phyloP scores from a whole-genome alignment of 2,113 vertebrate species.

The Xiphophorus couchianus region DNA sequence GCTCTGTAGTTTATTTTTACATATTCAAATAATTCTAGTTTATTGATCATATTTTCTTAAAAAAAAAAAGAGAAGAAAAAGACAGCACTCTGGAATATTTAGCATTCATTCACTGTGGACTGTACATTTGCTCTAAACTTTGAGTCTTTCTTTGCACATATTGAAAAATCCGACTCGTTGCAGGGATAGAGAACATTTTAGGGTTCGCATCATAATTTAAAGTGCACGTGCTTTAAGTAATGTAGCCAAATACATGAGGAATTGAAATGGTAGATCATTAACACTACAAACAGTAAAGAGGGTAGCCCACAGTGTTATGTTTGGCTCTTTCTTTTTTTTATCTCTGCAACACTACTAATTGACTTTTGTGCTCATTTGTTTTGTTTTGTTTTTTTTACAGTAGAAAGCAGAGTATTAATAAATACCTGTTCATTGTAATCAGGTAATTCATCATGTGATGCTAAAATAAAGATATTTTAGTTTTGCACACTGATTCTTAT shows the following conservation, averaged over 20 bases:
- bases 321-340: slow-evolving; percentile 8
- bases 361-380: slow-evolving; percentile 47
- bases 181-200: slow-evolving; percentile 68
- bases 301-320: slow-evolving; percentile 23
- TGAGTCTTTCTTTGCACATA: slow-evolving; percentile 87
- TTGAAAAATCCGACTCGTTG: slow-evolving; percentile 75
- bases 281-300: slow-evolving; percentile 45
- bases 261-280: slow-evolving; percentile 42
- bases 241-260: slow-evolving; percentile 14
- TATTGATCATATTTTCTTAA: slow-evolving; percentile 91
- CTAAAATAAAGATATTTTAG: slow-evolving; percentile 66
- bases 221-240: slow-evolving; percentile 61
- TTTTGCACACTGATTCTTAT: slow-evolving; percentile 55
- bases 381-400: slow-evolving; percentile 44
- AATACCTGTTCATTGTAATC: slow-evolving; percentile 63
- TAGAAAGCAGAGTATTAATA: slow-evolving; percentile 53
- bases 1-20: slow-evolving; percentile 94
- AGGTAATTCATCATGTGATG: slow-evolving; percentile 56
- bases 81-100: slow-evolving; percentile 80
- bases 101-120: slow-evolving; percentile 81
- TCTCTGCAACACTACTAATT: slow-evolving; percentile 51
- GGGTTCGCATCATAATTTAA: slow-evolving; percentile 65
- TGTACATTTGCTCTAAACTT: slow-evolving; percentile 82
- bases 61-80: slow-evolving; percentile 35
- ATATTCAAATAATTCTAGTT: slow-evolving; percentile 88